Evolutionary conservation across 2,797 vertebrate species (phyloP).

Genomic region (Bradypodion ventrale): DNA sequence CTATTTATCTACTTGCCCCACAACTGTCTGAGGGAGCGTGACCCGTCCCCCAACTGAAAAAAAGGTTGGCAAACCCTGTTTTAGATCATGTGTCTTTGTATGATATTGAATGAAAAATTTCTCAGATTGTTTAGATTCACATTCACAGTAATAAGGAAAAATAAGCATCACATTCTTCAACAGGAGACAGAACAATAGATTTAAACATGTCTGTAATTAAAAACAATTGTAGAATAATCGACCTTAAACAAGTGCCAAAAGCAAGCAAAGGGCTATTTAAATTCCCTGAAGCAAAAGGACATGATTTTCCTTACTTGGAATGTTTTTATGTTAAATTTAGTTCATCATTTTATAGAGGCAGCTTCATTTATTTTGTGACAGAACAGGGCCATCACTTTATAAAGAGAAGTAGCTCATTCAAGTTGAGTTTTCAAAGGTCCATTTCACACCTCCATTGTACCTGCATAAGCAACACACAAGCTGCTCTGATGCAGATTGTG

Average conservation of each 20-base stretch:
- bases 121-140: conserved; percentile 24
- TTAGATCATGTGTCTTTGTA: conserved; percentile 26
- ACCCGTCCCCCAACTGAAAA: too few relatives aligned
- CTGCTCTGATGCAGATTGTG: too few relatives aligned
- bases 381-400: not conserved
- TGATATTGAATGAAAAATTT: conserved; percentile 26
- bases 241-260: conserved; percentile 2
- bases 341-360: not conserved
- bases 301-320: conserved; percentile 12
- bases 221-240: conserved; percentile 32
- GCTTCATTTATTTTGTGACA: not conserved
- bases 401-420: not conserved
- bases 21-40: too few relatives aligned
- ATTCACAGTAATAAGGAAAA: conserved; percentile 42
- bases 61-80: too few relatives aligned
- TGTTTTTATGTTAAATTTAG: conserved; percentile 14
- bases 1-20: too few relatives aligned
- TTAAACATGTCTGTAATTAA: conserved; percentile 45
- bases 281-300: conserved; percentile 20
- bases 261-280: conserved; percentile 32
- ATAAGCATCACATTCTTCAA: conserved; percentile 36
- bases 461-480: not conserved
- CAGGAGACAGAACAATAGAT: not conserved
- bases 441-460: not conserved
- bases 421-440: not conserved